These are phyloP conservation scores for Microchrysa polita DNA, from an alignment of 2,888 invertebrate genomes.

Conservation along the genomic window DNA sequence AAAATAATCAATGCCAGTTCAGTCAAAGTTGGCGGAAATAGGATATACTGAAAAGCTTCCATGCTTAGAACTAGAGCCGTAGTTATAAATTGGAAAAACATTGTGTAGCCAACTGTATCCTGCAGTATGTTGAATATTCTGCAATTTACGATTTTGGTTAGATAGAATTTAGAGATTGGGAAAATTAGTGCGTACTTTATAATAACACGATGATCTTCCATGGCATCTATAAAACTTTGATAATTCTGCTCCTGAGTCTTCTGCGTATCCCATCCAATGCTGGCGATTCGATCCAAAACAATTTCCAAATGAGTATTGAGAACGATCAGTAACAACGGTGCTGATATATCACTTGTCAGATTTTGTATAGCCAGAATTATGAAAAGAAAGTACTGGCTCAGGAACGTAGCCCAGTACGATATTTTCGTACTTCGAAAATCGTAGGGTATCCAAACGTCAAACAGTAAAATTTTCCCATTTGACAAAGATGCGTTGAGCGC, in stretches of 20 bases:
- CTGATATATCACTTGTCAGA: neutral
- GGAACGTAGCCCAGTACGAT: neutral
- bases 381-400: neutral
- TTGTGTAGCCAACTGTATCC: neutral
- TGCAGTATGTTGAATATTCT: conserved; percentile 33
- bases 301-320: neutral
- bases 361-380: neutral
- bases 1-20: neutral
- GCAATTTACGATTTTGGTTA: too few species aligned
- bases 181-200: neutral
- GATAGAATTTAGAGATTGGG: too few species aligned
- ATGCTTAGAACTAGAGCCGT: neutral
- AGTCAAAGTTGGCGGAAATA: conserved; percentile 12
- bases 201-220: neutral
- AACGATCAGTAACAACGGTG: neutral
- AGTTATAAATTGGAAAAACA: conserved; percentile 14
- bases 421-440: neutral
- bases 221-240: neutral
- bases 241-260: neutral
- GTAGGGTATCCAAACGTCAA: neutral
- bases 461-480: neutral
- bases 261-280: neutral
- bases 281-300: neutral
- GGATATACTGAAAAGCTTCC: neutral
- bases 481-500: neutral